Evolutionary conservation across 2,797 vertebrate genomes (phyloP).

Genomic region (Rhadinocentrus ornatus): DNA sequence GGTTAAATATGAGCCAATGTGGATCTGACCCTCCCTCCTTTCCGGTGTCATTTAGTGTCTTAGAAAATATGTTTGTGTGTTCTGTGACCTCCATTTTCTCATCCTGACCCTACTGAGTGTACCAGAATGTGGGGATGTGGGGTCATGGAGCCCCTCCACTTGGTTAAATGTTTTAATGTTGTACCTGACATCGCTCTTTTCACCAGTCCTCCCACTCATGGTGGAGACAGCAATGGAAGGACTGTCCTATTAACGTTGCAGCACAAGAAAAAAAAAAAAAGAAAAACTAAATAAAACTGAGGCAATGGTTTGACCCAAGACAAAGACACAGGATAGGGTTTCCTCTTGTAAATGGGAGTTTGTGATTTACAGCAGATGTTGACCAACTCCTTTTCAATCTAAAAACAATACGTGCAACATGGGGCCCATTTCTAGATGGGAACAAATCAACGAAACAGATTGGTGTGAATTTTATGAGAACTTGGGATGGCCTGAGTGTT

Average conservation of each 20-base stretch:
- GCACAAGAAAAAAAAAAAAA: background rate
- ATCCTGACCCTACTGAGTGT: constrained; percentile 54
- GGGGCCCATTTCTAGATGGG: constrained; percentile 66
- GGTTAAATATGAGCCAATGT: constrained; percentile 42
- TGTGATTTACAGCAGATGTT: constrained; percentile 73
- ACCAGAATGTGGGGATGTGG: constrained; percentile 4
- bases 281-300: constrained; percentile 39
- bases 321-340: constrained; percentile 43
- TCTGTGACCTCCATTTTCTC: constrained; percentile 75
- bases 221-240: constrained; percentile 58
- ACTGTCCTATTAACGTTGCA: constrained; percentile 19
- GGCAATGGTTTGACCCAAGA: constrained; percentile 51
- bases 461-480: constrained; percentile 64
- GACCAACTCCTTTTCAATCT: constrained; percentile 68
- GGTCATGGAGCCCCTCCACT: constrained; percentile 43
- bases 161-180: constrained; percentile 69
- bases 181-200: constrained; percentile 51
- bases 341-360: constrained; percentile 62
- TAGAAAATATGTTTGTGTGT: constrained; percentile 56
- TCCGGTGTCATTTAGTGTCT: constrained; percentile 49
- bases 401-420: constrained; percentile 68
- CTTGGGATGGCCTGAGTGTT: constrained; percentile 33
- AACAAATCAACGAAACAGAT: constrained; percentile 68
- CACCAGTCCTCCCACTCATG: constrained; percentile 36
- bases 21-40: constrained; percentile 34